Base-by-base conservation (phyloP, 2,113 vertebrate genomes). In the Gallinago undulata region DNA sequence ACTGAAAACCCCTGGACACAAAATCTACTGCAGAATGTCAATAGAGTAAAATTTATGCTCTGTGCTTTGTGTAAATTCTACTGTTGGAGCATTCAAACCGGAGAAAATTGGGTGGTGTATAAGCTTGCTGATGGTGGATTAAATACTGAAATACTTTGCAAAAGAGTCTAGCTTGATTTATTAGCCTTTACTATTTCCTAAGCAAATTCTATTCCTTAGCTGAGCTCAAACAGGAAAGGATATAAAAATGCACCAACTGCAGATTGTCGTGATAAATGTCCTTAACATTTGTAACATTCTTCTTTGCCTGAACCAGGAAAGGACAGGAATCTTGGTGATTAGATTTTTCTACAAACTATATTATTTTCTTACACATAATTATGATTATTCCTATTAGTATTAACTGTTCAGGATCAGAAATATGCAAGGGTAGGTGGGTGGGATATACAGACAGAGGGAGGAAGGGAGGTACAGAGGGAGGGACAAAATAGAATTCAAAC, bases 101-200 rank as follows among this genome's bases (percentile, higher is more conserved):
- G 43, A 85, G 51, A 87, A 94, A 84, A 77, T 45, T 86, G 43
- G 21, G 56, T 72, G 33, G 22, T 62, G 35, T 48, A 62, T 73
- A 82, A 85, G 17, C 41, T 87, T 87, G 45, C 41, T 94, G 82
- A 90, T 83, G 48, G 57, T 92, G 50, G 53, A 83, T 88, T 95
- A 94, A 96, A 85, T 30, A 62, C 35, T 72, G 59, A 83, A 86
- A 90, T 67, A 62, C 31, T 39, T n/a, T 78, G 60, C 62, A 83
- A 86, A 91, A 90, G 33, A 80, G 8, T 80, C 19, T 77, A 35
- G 18, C 37, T 86, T 94, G 64, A 95, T 93, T 95, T 94, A 73
- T 50, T 3, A 2, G 41, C 11, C 17, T 89, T 96, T 78, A 72
- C 41, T 74, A 2, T 94, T 96, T 94, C 41, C 70, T 57, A 43